Evolutionary conservation across 2,113 vertebrate species (phyloP), one percentile per base, ranked within the genome.

Genomic region (Urocolius indicus): DNA sequence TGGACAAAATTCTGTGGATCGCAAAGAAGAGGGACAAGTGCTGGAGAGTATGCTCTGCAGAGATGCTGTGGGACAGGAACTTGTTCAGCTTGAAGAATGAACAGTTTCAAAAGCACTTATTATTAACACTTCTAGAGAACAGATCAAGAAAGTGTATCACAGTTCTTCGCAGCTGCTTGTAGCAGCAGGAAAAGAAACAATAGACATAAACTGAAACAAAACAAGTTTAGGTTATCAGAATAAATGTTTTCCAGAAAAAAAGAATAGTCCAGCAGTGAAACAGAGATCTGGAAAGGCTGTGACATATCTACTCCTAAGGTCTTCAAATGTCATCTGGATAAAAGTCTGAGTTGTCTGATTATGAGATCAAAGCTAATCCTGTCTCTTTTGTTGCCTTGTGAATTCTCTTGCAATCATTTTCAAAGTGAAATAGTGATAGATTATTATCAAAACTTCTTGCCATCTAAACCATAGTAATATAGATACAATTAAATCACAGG

Each of bases 11-110:
- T 83, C 16, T n/a, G 18, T 54, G 16, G 15, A 83, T 6, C 11
- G 5, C 15, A 61, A 63, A 48, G 8, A 79, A n/a, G 32, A 59
- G 20, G 4, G 26, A n/a, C 2, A 58, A 13, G 18, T 5, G 1
- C 10, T 45, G 38, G 11, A 58, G 38, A 38, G 76, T 1, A 45
- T 21, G 8, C 5, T 11, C 3, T 29, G 27, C 27, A 26, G 8
- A 6, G 27, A 49, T 1, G 1, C 6, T 41, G 2, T 46, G 12
- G 32, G 21, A 65, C 11, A 1, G 4, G 7, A 13, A 46, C 3
- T 18, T 61, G 15, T 55, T 78, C 9, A 19, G 9, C 12, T 12
- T 48, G 32, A 12, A 61, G 29, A 57, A 69, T 3, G 4, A 9
- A 24, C 46, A 5, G 5, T 15, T 73, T 81, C 34, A 65, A 59